Evolutionary conservation across 2,888 invertebrate species (phyloP).

Genomic region (Drosophila engyochracea): DNA sequence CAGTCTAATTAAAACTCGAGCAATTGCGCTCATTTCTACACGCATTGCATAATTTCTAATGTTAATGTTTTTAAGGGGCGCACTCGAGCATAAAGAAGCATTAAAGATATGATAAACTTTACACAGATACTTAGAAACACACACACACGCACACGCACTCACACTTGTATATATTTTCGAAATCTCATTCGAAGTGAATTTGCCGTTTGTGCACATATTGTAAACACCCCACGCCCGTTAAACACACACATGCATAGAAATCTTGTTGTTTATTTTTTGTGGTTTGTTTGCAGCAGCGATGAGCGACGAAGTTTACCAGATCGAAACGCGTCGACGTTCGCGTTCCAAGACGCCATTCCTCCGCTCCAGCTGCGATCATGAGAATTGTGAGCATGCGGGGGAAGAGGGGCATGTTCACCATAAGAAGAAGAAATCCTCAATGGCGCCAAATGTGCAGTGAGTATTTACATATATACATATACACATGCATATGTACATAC

Average conservation of each 20-base stretch:
- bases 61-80: slow-evolving; percentile 32
- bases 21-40: slow-evolving; percentile 73
- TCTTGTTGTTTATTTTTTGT: background rate
- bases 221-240: slow-evolving; percentile 70
- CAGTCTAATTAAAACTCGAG: slow-evolving; percentile 73
- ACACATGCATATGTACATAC: background rate
- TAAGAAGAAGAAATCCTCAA: slow-evolving; percentile 83
- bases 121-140: background rate
- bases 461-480: slow-evolving; percentile 47
- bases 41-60: slow-evolving; percentile 70
- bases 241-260: slow-evolving; percentile 14
- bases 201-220: slow-evolving; percentile 29
- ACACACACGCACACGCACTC: slow-evolving; percentile 1
- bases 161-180: background rate
- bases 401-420: slow-evolving; percentile 86
- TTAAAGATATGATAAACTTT: slow-evolving; percentile 8
- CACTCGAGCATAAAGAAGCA: slow-evolving; percentile 62
- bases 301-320: slow-evolving; percentile 80
- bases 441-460: slow-evolving; percentile 82
- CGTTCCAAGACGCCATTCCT: slow-evolving; percentile 90
- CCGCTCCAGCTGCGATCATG: slow-evolving; percentile 87
- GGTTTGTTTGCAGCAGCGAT: slow-evolving; percentile 58
- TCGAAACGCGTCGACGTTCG: slow-evolving; percentile 89
- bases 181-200: slow-evolving; percentile 17
- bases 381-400: slow-evolving; percentile 86